Evolutionary conservation across 2,888 invertebrate species (phyloP).

Genomic region (Drosophila mettleri): DNA sequence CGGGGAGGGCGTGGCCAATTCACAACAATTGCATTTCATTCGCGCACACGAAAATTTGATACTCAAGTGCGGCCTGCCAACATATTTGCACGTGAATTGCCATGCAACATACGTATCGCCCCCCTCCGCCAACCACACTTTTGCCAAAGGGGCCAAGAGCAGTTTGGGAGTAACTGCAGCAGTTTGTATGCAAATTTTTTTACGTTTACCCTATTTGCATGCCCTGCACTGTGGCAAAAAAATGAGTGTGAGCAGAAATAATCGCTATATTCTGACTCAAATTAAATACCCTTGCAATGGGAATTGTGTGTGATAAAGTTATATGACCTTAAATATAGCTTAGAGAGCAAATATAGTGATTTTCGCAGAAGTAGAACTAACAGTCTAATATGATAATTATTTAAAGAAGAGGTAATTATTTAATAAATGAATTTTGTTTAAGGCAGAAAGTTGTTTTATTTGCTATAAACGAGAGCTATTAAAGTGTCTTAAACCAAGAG

Average conservation of each 20-base stretch:
- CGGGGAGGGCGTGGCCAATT: slow-evolving; percentile 52
- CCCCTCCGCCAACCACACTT: not conserved
- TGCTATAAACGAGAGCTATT: no score
- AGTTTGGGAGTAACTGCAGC: slow-evolving; percentile 40
- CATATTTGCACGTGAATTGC: slow-evolving; percentile 77
- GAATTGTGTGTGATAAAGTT: not conserved
- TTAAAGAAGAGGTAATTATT: not conserved
- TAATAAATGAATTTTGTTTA: not conserved
- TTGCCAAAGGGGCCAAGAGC: not conserved
- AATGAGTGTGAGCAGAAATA: slow-evolving; percentile 2
- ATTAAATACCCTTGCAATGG: slow-evolving; percentile 18
- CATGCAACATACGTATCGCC: not conserved
- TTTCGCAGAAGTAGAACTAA: not conserved
- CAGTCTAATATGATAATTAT: not conserved
- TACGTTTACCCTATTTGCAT: slow-evolving; percentile 68
- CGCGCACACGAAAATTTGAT: slow-evolving; percentile 65
- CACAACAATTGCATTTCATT: slow-evolving; percentile 76
- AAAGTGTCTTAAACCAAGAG: no score
- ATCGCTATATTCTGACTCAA: not conserved
- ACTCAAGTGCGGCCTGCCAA: slow-evolving; percentile 75
- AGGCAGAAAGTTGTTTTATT: not conserved
- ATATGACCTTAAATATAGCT: not conserved
- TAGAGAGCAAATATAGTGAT: not conserved
- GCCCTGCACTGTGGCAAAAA: slow-evolving; percentile 32
- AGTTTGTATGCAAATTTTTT: slow-evolving; percentile 73